These are phyloP conservation scores for Pinna nobilis DNA, from an alignment of 1,140 invertebrate species.

Conservation along the genomic window DNA sequence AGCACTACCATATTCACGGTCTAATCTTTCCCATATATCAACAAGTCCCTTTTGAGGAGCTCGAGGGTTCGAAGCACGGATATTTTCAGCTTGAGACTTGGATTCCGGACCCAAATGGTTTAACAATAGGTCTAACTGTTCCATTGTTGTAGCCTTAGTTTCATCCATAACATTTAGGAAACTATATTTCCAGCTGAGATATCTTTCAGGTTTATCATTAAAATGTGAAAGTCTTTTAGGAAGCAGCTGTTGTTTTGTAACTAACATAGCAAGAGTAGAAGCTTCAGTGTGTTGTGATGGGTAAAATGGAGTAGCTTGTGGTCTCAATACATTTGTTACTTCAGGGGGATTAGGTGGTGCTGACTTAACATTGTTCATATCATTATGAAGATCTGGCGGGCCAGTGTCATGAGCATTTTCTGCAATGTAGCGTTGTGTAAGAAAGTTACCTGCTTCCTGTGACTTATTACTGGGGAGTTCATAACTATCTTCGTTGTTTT, in stretches of 20 bases:
- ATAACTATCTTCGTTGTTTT: neutral
- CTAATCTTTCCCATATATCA: slow-evolving; percentile 27
- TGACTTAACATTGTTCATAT: neutral
- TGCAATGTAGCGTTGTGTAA: neutral
- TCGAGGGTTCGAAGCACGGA: neutral
- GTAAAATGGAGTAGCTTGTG: neutral
- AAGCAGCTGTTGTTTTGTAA: slow-evolving; percentile 7
- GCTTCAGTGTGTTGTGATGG: neutral
- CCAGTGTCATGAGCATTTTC: neutral
- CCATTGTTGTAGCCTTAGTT: slow-evolving; percentile 9
- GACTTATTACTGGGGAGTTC: neutral
- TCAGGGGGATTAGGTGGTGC: neutral
- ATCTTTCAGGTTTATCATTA: slow-evolving; percentile 10
- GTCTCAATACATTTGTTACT: neutral
- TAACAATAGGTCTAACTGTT: slow-evolving; percentile 21
- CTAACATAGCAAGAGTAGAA: slow-evolving; percentile 6
- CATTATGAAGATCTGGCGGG: neutral
- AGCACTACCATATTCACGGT: slow-evolving; percentile 22
- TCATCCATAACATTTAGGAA: slow-evolving; percentile 23
- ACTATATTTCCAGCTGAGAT: slow-evolving; percentile 26
- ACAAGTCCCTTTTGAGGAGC: neutral
- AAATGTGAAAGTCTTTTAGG: slow-evolving; percentile 2
- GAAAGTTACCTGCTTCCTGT: neutral
- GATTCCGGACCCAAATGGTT: neutral
- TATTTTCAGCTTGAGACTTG: neutral